These are phyloP conservation scores for Scylla paramamosain DNA, from an alignment of 1,140 invertebrate genomes.

Conservation along the genomic window DNA sequence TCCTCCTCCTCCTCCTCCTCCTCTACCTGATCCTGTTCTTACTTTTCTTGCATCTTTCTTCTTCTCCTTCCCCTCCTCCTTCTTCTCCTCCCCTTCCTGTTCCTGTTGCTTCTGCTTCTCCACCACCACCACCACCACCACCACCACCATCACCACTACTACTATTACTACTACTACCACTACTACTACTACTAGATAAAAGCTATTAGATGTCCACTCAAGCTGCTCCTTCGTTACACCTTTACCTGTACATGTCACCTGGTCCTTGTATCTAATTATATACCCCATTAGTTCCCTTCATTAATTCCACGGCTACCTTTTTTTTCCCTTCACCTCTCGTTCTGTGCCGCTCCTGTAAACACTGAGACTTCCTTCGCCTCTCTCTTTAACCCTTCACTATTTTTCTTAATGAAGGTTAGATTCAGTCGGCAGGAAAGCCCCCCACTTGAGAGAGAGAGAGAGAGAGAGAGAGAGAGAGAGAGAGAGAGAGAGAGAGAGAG, in stretches of 20 bases:
- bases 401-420: too few species aligned
- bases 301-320: neutral
- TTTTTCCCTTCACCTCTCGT: neutral
- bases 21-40: neutral
- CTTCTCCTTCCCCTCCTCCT: conserved; percentile 18
- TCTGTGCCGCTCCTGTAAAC: neutral
- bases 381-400: too few species aligned
- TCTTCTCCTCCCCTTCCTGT: neutral
- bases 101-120: neutral
- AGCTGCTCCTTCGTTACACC: neutral
- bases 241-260: neutral
- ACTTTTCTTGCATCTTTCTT: neutral
- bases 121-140: neutral
- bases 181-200: neutral
- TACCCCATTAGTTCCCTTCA: neutral
- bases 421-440: too few species aligned
- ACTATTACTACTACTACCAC: neutral
- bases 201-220: neutral
- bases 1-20: neutral
- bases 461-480: too few species aligned
- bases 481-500: too few species aligned
- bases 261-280: neutral
- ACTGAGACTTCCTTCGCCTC: neutral
- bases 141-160: neutral
- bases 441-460: too few species aligned